phyloP scores from a whole-genome alignment of 2,113 vertebrate species.

The Desmodus rotundus region DNA sequence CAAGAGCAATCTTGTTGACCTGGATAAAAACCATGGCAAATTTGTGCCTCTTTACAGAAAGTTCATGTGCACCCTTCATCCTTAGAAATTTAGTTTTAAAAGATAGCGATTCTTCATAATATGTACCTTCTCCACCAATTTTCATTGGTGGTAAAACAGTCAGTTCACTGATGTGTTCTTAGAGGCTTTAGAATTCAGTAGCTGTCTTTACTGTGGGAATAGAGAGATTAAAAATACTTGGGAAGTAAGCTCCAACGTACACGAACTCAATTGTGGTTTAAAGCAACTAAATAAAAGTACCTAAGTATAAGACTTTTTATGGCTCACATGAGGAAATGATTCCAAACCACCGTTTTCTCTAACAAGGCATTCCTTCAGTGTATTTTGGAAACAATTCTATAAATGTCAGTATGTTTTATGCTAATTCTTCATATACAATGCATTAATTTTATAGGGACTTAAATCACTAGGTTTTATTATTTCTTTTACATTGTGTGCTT shows the following conservation, averaged over 20 bases:
- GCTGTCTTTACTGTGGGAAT: conserved; percentile 59
- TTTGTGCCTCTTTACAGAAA: conserved; percentile 43
- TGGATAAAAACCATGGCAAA: neutral
- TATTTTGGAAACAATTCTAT: conserved; percentile 75
- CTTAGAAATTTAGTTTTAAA: conserved; percentile 56
- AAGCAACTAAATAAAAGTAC: conserved; percentile 70
- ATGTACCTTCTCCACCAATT: neutral
- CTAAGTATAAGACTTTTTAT: conserved; percentile 66
- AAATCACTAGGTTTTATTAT: conserved; percentile 81
- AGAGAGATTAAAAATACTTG: conserved; percentile 75
- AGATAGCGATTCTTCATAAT: conserved; percentile 40
- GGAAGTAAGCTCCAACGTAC: conserved; percentile 71
- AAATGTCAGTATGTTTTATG: conserved; percentile 76
- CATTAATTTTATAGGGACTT: conserved; percentile 77
- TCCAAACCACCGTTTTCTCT: conserved; percentile 71
- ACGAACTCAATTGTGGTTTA: conserved; percentile 71
- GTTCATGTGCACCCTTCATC: conserved; percentile 9
- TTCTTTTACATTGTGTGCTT: conserved; percentile 60
- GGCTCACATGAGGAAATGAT: conserved; percentile 73
- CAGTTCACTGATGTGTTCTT: conserved; percentile 52
- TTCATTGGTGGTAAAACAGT: conserved; percentile 58
- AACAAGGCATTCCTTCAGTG: conserved; percentile 71
- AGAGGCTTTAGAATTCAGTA: conserved; percentile 56
- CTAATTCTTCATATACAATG: conserved; percentile 77
- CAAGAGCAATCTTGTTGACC: neutral